A percentile compares a stretch with the other conserved stretches of the same genome.
Conservation (phyloP, 2,888 invertebrate species). For the Lycaena phlaeas region DNA sequence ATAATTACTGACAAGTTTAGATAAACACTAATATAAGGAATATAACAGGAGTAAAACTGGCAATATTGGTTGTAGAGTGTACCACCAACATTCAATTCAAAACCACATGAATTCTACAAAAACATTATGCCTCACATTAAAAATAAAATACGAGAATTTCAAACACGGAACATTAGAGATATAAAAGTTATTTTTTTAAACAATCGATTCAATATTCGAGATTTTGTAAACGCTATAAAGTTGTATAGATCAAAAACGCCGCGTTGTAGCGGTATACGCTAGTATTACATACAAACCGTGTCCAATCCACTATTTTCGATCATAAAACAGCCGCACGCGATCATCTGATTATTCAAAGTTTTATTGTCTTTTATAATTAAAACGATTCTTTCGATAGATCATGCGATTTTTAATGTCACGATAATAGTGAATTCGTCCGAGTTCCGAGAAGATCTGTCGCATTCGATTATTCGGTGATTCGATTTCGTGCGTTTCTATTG, state of each 20-base stretch:
- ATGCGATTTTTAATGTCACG: conserved; percentile 11
- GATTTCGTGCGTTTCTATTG: no score
- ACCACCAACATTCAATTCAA: no score
- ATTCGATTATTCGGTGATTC: neutral
- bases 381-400: conserved; percentile 17
- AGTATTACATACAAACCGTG: conserved; percentile 23
- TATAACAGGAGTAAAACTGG: no score
- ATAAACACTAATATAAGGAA: no score
- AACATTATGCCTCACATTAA: no score
- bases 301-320: conserved; percentile 33
- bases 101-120: no score
- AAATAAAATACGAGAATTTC: conserved; percentile 6
- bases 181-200: neutral
- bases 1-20: no score
- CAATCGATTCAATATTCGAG: conserved; percentile 6
- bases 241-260: conserved; percentile 25
- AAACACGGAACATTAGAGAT: neutral
- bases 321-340: conserved; percentile 32
- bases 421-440: neutral
- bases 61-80: no score
- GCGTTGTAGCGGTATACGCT: conserved; percentile 22
- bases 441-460: conserved; percentile 1
- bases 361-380: conserved; percentile 34
- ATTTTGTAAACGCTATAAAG: conserved; percentile 7
- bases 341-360: conserved; percentile 26